A percentile compares a stretch with the other conserved stretches of the same genome.
Evolutionary conservation across 2,888 invertebrate species (phyloP).

Genomic region (Drosophila longiperda): DNA sequence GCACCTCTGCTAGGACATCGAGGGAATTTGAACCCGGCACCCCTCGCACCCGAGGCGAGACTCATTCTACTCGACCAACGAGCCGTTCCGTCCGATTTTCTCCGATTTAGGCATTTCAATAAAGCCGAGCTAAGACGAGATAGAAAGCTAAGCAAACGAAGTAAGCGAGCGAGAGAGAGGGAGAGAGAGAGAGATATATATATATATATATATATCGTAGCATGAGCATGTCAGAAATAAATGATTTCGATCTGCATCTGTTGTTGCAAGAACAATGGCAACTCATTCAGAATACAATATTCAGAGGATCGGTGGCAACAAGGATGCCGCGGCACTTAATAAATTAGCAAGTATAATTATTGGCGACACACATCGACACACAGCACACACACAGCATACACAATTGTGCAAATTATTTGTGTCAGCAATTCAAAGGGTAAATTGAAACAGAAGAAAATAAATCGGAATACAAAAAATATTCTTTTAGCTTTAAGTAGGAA

Average conservation of each 20-base stretch:
- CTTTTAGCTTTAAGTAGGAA: not conserved
- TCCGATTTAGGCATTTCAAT: too few relatives aligned
- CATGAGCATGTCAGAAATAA: not conserved
- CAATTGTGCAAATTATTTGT: constrained; percentile 50
- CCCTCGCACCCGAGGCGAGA: too few relatives aligned
- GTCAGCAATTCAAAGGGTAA: constrained; percentile 34
- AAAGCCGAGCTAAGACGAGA: too few relatives aligned
- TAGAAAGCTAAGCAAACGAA: too few relatives aligned
- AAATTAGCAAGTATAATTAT: constrained; percentile 76
- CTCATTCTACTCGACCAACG: too few relatives aligned
- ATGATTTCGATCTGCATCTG: not conserved
- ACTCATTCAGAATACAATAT: too few relatives aligned
- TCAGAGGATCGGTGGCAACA: constrained; percentile 25
- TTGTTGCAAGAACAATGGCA: constrained; percentile 46
- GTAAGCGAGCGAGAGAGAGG: too few relatives aligned
- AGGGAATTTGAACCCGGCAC: too few relatives aligned
- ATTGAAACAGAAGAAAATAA: not conserved
- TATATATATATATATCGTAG: too few relatives aligned
- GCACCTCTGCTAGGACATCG: too few relatives aligned
- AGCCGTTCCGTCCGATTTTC: too few relatives aligned
- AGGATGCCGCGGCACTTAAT: constrained; percentile 49
- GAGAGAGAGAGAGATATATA: too few relatives aligned
- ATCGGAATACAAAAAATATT: not conserved
- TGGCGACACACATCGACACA: constrained; percentile 30
- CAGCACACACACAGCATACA: constrained; percentile 5